Percentiles rank a stretch among this genome's conserved stretches.
phyloP scores from a whole-genome alignment of 1,140 invertebrate species.

The Lanistes nyassanus region DNA sequence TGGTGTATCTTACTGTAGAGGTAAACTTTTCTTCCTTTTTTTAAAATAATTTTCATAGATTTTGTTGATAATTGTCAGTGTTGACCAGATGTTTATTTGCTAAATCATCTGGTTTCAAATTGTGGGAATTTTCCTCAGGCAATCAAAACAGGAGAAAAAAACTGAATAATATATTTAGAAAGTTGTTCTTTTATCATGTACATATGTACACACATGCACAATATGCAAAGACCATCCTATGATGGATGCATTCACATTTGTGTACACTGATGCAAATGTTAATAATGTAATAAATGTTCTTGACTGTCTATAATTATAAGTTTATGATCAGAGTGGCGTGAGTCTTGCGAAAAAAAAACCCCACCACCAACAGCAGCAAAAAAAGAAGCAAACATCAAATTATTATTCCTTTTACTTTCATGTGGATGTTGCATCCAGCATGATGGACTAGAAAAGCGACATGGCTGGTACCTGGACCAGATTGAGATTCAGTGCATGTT shows the following conservation, averaged over 20 bases:
- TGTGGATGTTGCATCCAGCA: slow-evolving; percentile 52
- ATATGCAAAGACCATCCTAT: too few relatives aligned
- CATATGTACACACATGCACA: too few relatives aligned
- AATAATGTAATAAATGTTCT: background rate
- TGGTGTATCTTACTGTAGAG: slow-evolving; percentile 51
- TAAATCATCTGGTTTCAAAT: too few relatives aligned
- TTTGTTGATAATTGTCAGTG: too few relatives aligned
- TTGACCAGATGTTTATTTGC: too few relatives aligned
- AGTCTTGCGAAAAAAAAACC: too few relatives aligned
- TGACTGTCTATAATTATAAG: too few relatives aligned
- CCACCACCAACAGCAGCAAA: too few relatives aligned
- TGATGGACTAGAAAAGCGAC: slow-evolving; percentile 57
- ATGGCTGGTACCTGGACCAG: slow-evolving; percentile 62
- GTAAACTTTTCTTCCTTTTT: slow-evolving; percentile 21
- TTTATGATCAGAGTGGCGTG: too few relatives aligned
- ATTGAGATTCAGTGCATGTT: slow-evolving; percentile 61
- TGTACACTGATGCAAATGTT: background rate
- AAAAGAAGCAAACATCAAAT: background rate
- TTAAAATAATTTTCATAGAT: background rate
- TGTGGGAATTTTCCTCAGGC: too few relatives aligned
- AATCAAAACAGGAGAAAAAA: background rate
- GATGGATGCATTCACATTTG: background rate
- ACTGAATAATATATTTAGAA: too few relatives aligned
- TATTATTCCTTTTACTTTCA: background rate
- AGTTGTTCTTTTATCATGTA: too few relatives aligned